Evolutionary conservation across 2,113 vertebrate species (phyloP).

Genomic region (Tragelaphus imberbis): DNA sequence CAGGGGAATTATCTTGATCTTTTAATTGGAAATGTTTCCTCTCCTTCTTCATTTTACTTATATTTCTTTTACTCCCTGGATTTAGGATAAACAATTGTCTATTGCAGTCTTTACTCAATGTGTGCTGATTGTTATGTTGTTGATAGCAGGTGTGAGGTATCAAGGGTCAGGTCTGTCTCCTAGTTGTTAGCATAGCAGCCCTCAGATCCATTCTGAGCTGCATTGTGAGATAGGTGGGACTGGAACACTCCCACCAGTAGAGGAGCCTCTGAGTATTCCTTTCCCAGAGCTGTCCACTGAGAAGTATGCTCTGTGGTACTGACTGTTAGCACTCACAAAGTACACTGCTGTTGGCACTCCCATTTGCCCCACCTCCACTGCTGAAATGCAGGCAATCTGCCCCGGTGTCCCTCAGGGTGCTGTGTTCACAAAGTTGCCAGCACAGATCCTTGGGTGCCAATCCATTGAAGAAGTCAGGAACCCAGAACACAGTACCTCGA

Average conservation of each 20-base stretch:
- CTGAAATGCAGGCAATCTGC: background rate
- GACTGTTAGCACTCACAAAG: background rate
- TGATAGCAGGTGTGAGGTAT: background rate
- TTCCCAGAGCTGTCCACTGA: background rate
- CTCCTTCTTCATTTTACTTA: background rate
- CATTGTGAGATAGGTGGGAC: background rate
- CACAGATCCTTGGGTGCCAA: background rate
- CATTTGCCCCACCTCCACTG: background rate
- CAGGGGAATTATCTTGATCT: background rate
- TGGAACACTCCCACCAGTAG: background rate
- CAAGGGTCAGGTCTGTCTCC: too few relatives aligned
- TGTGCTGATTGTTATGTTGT: background rate
- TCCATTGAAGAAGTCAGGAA: background rate
- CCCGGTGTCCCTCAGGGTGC: background rate
- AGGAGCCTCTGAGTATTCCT: background rate
- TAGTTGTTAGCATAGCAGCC: background rate
- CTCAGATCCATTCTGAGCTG: background rate
- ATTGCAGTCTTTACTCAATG: background rate
- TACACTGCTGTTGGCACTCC: background rate
- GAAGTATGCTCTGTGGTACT: background rate
- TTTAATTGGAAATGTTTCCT: background rate
- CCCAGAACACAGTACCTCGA: background rate
- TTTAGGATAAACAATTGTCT: background rate
- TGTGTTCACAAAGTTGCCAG: background rate
- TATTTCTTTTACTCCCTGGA: background rate